Base-by-base conservation (phyloP, 2,113 vertebrate genomes). In the Falcunculus frontatus region DNA sequence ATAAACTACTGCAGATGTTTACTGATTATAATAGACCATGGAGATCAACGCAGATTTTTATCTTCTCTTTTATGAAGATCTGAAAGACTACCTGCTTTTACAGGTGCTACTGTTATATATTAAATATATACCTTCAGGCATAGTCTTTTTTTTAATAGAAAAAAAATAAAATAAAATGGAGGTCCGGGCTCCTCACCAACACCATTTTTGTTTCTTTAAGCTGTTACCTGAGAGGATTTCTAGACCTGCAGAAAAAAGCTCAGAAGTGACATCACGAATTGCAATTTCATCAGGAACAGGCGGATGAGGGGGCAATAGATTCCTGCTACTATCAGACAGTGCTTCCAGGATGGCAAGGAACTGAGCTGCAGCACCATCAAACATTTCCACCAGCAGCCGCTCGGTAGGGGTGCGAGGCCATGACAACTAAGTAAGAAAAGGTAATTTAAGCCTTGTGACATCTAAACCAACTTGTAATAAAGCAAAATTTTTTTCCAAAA, bases 341-440 rank as follows among this genome's bases (percentile, higher is more conserved):
- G 98, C 98, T 95, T 99, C 99, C 87, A 99, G 76, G 77, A 99
- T 96, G 32, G 98, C 98, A 89, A 99, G 97, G 92, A 99, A 99
- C 55, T 98, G 98, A 56, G 98, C 98, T 9, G 99, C 97, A 1
- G 79, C 63, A 25, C 97, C 92, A 16, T 99, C 98, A 95, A 99
- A 99, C 96, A 99, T 97, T 82, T 98, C 98, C 60, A 96, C 96
- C 77, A 99, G 93, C 41, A 99, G 87, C 25, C 79, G 96, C 88
- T 99, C 98, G 0, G 99, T 99, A 74, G 87, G 0, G 3, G 97
- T 98, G 20, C 98, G 98, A 68, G 99, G 99, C 99, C 99, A 98
- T 0, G 97, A 70, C 55, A 96, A 47, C 99, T 99, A 95, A 72
- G 74, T 4, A 68, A 88, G 44, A 67, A 84, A 74, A 80, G 9